Conservation (phyloP, 2,113 vertebrate genomes). For the Brachionichthys hirsutus region DNA sequence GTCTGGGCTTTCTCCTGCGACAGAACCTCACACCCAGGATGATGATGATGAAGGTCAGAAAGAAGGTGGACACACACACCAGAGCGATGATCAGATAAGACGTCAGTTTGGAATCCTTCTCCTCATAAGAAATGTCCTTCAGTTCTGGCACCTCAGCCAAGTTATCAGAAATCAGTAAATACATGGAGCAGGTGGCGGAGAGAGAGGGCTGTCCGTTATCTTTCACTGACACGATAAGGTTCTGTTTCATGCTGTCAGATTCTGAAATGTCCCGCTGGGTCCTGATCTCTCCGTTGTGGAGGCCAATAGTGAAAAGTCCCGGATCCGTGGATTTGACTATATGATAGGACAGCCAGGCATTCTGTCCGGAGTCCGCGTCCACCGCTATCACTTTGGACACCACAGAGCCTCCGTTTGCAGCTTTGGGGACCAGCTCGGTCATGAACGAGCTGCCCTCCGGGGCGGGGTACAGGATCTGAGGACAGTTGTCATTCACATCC, state of each 20-base stretch:
- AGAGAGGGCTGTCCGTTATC: constrained; percentile 57
- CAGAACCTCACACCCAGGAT: constrained; percentile 67
- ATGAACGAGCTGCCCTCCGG: constrained; percentile 62
- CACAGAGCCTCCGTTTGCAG: constrained; percentile 72
- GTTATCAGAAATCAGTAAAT: constrained; percentile 61
- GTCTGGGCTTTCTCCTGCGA: constrained; percentile 55
- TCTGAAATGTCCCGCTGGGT: constrained; percentile 62
- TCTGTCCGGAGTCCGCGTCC: constrained; percentile 68
- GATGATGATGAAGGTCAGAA: constrained; percentile 35
- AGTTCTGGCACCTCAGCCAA: constrained; percentile 57
- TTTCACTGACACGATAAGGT: constrained; percentile 60
- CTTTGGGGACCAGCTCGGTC: constrained; percentile 74
- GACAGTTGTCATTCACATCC: constrained; percentile 77
- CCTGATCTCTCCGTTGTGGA: constrained; percentile 65
- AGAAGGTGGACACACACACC: constrained; percentile 35
- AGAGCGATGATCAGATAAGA: constrained; percentile 65
- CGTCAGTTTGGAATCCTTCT: constrained; percentile 58
- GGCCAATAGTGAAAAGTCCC: constrained; percentile 61
- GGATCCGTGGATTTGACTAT: constrained; percentile 63
- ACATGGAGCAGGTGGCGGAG: constrained; percentile 56
- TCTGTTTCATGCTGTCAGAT: constrained; percentile 54
- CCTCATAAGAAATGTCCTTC: constrained; percentile 36
- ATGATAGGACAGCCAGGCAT: constrained; percentile 64
- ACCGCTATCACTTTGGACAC: constrained; percentile 79
- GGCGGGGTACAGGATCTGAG: constrained; percentile 71